Base-by-base conservation (phyloP, 30 jellyfish, hydroid and myxozoan genomes). In the Turritopsis dohrnii region DNA sequence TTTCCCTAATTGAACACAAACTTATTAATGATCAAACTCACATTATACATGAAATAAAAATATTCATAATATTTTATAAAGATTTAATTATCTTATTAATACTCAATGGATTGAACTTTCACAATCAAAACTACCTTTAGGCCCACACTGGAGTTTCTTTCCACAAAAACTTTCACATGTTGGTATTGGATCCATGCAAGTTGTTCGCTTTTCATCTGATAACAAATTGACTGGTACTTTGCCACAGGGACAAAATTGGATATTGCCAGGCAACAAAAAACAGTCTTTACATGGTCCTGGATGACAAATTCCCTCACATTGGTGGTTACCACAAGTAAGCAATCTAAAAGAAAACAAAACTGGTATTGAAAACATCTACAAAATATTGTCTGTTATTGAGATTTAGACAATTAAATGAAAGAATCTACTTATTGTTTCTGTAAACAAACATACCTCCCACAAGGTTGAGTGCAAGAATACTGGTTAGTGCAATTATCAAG, bases 81-180 rank as follows among this genome's bases (percentile, higher is more conserved):
- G n/a, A n/a, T n/a, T n/a, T n/a, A n/a, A n/a, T n/a, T n/a, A n/a
- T n/a, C n/a, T n/a, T n/a, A n/a, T n/a, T n/a, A n/a, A 27, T 23
- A 16, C 19, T 24, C 66, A 23, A 9, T 13, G 22, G 20, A 28
- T 18, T 52, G 29, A 79, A 8, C 20, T 29, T 52, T 29, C 0
- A 66, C 21, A n/a, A n/a, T n/a, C n/a, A n/a, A n/a, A 66, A 81
- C 23, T 22, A 93, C 98, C 98, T 79, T 83, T 71, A 0, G 96
- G 82, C 77, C 98, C 98, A 83, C 98, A 93, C 1, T 29, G 90
- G 53, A 93, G 84, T 53, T 76, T 88, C 79, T 93, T 93, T 25
- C 96, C 96, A 85, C 98, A 93, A 73, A 88, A 79, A 76, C 85
- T 88, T 25, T 84, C 84, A 81, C 98, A 93, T 76, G 97, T 84